Evolutionary conservation across 2,888 invertebrate genomes (phyloP), one percentile per base, ranked within the genome.

Genomic region (Orthosia gracilis): DNA sequence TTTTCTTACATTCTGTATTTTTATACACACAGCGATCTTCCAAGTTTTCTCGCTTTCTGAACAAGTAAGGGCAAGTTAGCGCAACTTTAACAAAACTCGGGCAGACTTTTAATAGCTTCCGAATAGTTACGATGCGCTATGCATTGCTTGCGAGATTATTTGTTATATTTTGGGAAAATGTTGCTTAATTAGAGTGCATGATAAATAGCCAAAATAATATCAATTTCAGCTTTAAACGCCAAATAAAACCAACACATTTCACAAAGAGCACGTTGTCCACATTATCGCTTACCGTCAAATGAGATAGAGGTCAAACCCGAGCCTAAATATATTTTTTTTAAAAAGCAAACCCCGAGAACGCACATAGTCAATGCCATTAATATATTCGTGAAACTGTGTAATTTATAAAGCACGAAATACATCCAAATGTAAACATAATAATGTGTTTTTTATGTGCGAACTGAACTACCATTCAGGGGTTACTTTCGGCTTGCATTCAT

Each of bases 51-150:
- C 64, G 80, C 64, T 73, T 80, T 73, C 84, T 52, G 67, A 84
- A 78, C 88, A 87, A 87, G 89, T 86, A 85, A 85, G 86, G 85
- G 82, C 66, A 80, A 78, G 72, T 85, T 81, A 40, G 73, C 70
- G 70, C 69, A 73, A 81, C 73, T 80, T 78, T 52, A 75, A 47
- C 66, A 52, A 55, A 65, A 62, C 63, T 69, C 49, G 21, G 65
- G 23, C 50, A 65, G 47, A 67, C 66, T 82, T 70, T 78, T 76
- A 73, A 77, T 82, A 58, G 61, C 71, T 18, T 47, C 45, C 54
- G 65, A 71, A 82, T 77, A 70, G 62, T 74, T 74, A 21, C 65
- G 63, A 65, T 80, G 63, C 65, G 45, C 75, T 57, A 54, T 74
- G 65, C 45, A 50, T 73, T 80, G 61, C 52, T 55, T 61, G 31